Conservation (phyloP, 2,113 vertebrate genomes). For the Hystrix cristata region DNA sequence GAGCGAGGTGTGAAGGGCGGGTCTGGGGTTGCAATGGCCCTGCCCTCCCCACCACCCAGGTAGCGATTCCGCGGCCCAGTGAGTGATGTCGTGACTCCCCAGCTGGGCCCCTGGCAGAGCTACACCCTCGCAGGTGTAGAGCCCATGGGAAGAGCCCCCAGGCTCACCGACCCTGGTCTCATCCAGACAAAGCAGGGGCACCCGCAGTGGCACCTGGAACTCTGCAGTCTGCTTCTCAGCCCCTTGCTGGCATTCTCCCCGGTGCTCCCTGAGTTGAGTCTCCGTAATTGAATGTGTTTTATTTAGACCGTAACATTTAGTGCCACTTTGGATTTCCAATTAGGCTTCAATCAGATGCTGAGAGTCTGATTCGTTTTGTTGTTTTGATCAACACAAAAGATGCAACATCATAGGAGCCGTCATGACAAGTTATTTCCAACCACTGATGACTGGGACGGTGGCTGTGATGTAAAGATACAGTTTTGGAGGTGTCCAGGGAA, state of each 20-base stretch:
- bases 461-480: constrained; percentile 70
- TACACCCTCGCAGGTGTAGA: background rate
- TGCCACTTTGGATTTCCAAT: constrained; percentile 89
- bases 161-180: background rate
- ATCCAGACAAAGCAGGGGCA: rapidly evolving
- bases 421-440: constrained; percentile 82
- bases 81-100: background rate
- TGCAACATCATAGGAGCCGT: constrained; percentile 84
- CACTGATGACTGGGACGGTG: constrained; percentile 68
- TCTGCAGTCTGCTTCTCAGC: background rate
- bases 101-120: background rate
- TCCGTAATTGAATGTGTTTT: constrained; percentile 85
- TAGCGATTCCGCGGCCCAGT: background rate
- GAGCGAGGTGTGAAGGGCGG: rapidly evolving
- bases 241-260: background rate
- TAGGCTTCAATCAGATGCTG: constrained; percentile 87
- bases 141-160: background rate
- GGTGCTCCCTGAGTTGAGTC: background rate
- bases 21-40: background rate
- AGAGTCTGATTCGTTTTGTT: constrained; percentile 85
- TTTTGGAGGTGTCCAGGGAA: constrained; percentile 43
- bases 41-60: background rate
- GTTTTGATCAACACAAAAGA: constrained; percentile 82
- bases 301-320: constrained; percentile 88
- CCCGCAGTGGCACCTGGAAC: background rate